Conservation (phyloP, 2,113 vertebrate species). For the Apodemus speciosus region DNA sequence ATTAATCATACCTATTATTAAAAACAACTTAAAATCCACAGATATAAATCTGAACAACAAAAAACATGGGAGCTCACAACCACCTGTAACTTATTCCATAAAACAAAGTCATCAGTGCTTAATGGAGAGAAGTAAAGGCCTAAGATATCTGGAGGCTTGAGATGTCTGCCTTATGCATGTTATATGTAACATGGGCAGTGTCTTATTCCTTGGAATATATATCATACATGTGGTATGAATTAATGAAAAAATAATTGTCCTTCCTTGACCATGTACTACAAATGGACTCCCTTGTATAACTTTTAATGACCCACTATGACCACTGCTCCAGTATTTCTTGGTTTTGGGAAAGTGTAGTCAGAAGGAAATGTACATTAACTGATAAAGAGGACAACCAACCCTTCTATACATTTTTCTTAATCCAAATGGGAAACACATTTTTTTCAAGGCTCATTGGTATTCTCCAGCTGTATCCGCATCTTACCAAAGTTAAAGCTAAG, state of each 20-base stretch:
- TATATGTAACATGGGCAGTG: not conserved
- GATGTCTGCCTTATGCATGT: too few relatives aligned
- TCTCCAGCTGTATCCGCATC: constrained; percentile 53
- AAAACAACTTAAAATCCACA: constrained; percentile 6
- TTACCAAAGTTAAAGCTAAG: constrained; percentile 65
- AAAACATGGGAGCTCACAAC: too few relatives aligned
- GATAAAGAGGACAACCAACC: not conserved
- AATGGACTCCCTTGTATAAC: constrained; percentile 32
- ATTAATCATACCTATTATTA: constrained; percentile 32
- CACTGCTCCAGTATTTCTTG: constrained; percentile 37
- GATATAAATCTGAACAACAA: constrained; percentile 20
- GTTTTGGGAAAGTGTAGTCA: constrained; percentile 26
- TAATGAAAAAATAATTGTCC: not conserved
- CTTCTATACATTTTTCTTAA: not conserved
- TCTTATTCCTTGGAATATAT: constrained; percentile 6
- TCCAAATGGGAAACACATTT: constrained; percentile 40
- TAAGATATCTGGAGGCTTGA: too few relatives aligned
- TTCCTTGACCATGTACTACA: constrained; percentile 15
- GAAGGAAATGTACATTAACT: constrained; percentile 27
- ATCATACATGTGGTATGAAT: constrained; percentile 11
- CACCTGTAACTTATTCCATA: too few relatives aligned
- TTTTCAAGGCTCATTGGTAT: constrained; percentile 59
- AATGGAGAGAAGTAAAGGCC: too few relatives aligned
- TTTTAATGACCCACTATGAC: not conserved
- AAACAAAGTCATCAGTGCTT: too few relatives aligned